Conservation (phyloP, 2,888 invertebrate genomes). For the Lagria hirta region DNA sequence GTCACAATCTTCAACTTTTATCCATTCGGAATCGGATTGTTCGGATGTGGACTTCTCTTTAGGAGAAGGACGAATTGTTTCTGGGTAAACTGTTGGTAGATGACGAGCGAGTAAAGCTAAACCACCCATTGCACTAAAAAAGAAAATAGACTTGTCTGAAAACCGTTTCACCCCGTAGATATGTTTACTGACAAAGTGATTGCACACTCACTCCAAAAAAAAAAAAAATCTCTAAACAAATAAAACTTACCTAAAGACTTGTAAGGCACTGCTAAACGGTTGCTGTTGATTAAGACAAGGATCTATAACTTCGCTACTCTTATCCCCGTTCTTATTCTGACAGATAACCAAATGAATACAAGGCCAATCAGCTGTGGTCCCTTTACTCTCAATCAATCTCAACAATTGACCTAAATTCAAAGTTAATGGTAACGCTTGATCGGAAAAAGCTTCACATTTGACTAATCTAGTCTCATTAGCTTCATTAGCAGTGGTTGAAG, state of each 20-base stretch:
- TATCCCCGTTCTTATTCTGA: conserved; percentile 45
- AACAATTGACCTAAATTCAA: conserved; percentile 51
- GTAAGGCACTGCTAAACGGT: conserved; percentile 63
- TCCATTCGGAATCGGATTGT: conserved; percentile 54
- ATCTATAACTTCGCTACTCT: conserved; percentile 18
- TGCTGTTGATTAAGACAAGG: conserved; percentile 34
- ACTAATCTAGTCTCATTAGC: conserved; percentile 48
- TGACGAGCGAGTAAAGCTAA: conserved; percentile 86
- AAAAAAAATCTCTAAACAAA: too few relatives aligned
- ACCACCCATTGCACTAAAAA: conserved; percentile 84
- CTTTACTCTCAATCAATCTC: conserved; percentile 47
- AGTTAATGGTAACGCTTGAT: conserved; percentile 48
- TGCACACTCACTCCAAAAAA: too few relatives aligned
- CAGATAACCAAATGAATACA: conserved; percentile 52
- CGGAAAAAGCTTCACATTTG: conserved; percentile 48
- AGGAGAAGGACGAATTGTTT: conserved; percentile 62
- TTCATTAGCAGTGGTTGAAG: conserved; percentile 37
- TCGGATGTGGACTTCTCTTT: conserved; percentile 61
- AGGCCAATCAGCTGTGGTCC: conserved; percentile 49
- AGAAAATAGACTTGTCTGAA: too few relatives aligned
- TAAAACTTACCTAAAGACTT: too few relatives aligned
- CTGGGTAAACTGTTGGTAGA: conserved; percentile 85
- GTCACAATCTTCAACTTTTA: conserved; percentile 60
- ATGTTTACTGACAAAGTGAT: too few relatives aligned
- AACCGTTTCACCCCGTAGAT: too few relatives aligned